Conservation (phyloP, 2,113 vertebrate genomes). For the Actenoides lindsayi region DNA sequence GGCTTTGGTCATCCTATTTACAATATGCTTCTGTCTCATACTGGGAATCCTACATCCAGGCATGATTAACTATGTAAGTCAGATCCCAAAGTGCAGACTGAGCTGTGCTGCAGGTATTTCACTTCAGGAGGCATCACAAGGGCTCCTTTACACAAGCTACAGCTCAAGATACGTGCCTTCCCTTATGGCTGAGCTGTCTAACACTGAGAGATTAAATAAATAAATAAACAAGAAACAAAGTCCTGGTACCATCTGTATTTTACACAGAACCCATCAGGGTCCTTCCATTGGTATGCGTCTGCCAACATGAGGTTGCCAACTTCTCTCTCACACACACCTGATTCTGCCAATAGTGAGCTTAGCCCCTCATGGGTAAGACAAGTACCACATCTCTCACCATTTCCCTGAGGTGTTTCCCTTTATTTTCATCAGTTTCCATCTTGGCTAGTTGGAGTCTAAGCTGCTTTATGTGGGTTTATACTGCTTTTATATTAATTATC, state of each 20-base stretch:
- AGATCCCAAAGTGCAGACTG: neutral
- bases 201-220: neutral
- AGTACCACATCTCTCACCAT: neutral
- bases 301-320: neutral
- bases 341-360: neutral
- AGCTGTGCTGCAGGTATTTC: neutral
- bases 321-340: neutral
- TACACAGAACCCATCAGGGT: neutral
- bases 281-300: neutral
- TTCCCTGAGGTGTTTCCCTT: neutral
- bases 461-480: neutral
- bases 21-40: neutral
- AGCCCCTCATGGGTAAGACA: neutral
- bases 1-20: neutral
- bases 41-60: neutral
- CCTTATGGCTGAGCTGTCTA: neutral
- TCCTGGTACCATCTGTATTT: neutral
- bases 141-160: neutral
- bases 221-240: neutral
- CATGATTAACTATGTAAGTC: fast-evolving
- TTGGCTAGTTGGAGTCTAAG: neutral
- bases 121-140: neutral
- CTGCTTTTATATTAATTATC: neutral
- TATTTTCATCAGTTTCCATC: neutral
- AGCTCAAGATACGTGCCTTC: neutral